Conservation (phyloP, 1,140 invertebrate species). For the Episyrphus balteatus region DNA sequence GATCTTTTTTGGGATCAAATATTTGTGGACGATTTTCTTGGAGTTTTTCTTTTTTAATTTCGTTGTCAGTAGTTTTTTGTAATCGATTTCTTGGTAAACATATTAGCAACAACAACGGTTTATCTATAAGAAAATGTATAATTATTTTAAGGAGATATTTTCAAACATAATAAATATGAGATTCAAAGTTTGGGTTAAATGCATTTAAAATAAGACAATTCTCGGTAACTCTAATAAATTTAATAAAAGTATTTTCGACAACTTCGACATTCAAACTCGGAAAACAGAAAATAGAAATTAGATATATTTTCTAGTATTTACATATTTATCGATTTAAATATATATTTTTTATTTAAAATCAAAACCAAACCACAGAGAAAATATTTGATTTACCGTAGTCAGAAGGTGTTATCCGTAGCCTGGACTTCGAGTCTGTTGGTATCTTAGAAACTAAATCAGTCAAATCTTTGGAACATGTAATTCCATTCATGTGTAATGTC, state of each 20-base stretch:
- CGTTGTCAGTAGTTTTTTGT: constrained; percentile 31
- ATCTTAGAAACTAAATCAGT: constrained; percentile 24
- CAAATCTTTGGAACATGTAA: constrained; percentile 16
- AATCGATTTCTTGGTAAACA: constrained; percentile 43
- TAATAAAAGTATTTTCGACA: too few species aligned
- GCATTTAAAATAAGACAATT: too few species aligned
- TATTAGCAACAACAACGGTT: constrained; percentile 55
- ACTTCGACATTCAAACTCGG: too few species aligned
- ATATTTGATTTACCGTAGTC: constrained; percentile 57
- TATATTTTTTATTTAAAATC: too few species aligned
- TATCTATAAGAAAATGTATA: constrained; percentile 42
- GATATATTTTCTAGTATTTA: too few species aligned
- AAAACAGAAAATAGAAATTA: too few species aligned
- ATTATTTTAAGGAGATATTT: too few species aligned
- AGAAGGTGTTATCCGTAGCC: constrained; percentile 61
- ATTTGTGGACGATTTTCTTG: constrained; percentile 24
- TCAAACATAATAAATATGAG: too few species aligned
- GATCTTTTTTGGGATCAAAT: constrained; percentile 42
- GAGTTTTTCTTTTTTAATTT: constrained; percentile 24
- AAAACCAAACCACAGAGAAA: too few species aligned
- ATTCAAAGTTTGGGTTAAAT: too few species aligned
- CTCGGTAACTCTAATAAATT: too few species aligned
- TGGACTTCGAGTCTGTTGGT: constrained; percentile 12
- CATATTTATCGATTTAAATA: too few species aligned
- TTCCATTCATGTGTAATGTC: constrained; percentile 15